A percentile compares a stretch with the other conserved stretches of the same genome.
phyloP scores from a whole-genome alignment of 2,888 invertebrate species.

The Ypsolopha sequella region DNA sequence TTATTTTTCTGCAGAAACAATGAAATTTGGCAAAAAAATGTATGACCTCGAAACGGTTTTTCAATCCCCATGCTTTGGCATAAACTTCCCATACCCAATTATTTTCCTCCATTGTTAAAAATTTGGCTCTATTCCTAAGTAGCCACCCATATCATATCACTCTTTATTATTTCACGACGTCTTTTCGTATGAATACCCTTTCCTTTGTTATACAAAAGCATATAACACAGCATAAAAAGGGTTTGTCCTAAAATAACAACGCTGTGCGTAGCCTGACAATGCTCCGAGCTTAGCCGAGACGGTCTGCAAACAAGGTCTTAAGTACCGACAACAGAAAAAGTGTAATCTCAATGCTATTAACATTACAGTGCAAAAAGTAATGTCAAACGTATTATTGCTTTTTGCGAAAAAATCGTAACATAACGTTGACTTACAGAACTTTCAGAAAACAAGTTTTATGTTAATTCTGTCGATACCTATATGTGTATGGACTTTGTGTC shows the following conservation, averaged over 20 bases:
- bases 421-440: too few relatives aligned
- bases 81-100: neutral
- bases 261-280: conserved; percentile 21
- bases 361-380: too few relatives aligned
- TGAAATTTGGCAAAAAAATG: too few relatives aligned
- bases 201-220: conserved; percentile 23
- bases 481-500: too few relatives aligned
- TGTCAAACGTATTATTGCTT: too few relatives aligned
- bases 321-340: neutral
- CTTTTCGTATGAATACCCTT: conserved; percentile 14
- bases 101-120: neutral
- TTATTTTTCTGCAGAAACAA: too few relatives aligned
- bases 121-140: neutral
- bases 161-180: neutral
- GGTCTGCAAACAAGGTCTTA: neutral
- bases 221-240: conserved; percentile 32
- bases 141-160: neutral
- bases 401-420: too few relatives aligned
- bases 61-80: too few relatives aligned
- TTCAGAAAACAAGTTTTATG: too few relatives aligned
- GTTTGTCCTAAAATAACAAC: conserved; percentile 34
- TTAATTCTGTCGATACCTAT: too few relatives aligned
- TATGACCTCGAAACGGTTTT: too few relatives aligned
- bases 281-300: conserved; percentile 1
- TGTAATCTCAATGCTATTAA: too few relatives aligned